These are phyloP conservation scores for Apotomis betuletana DNA, from an alignment of 2,888 invertebrate genomes.

Conservation along the genomic window DNA sequence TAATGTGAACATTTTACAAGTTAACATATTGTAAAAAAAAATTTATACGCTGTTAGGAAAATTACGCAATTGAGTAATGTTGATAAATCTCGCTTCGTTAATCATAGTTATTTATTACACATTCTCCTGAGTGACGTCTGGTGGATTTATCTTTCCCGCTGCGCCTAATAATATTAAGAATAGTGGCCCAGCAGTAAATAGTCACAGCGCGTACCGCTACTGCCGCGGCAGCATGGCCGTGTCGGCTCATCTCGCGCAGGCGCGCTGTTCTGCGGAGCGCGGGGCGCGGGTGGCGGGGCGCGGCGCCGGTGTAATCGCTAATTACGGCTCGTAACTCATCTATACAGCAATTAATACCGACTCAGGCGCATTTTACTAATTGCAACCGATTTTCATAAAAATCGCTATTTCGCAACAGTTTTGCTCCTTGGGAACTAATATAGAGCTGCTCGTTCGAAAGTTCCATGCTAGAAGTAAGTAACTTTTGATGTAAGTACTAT, in stretches of 20 bases:
- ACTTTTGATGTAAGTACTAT: conserved; percentile 1
- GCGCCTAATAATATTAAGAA: no score
- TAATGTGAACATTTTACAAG: no score
- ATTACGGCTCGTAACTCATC: conserved; percentile 76
- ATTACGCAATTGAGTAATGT: no score
- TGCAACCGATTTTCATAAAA: conserved; percentile 71
- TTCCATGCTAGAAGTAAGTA: not conserved
- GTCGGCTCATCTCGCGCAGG: not conserved
- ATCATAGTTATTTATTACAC: no score
- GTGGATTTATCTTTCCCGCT: no score
- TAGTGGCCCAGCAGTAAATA: no score
- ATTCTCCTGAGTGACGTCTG: no score
- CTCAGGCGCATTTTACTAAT: conserved; percentile 66
- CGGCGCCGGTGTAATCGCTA: conserved; percentile 69
- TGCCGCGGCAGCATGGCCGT: no score
- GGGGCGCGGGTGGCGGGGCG: conserved; percentile 47
- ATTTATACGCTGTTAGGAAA: no score
- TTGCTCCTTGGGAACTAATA: conserved; percentile 47
- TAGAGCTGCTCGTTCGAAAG: conserved; percentile 51
- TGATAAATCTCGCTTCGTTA: no score
- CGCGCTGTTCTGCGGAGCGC: not conserved
- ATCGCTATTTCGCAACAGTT: conserved; percentile 63
- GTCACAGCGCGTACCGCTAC: no score
- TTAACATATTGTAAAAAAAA: no score
- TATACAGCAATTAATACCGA: conserved; percentile 72